phyloP scores from a whole-genome alignment of 1,140 invertebrate species.

The Trialeurodes vaporariorum region DNA sequence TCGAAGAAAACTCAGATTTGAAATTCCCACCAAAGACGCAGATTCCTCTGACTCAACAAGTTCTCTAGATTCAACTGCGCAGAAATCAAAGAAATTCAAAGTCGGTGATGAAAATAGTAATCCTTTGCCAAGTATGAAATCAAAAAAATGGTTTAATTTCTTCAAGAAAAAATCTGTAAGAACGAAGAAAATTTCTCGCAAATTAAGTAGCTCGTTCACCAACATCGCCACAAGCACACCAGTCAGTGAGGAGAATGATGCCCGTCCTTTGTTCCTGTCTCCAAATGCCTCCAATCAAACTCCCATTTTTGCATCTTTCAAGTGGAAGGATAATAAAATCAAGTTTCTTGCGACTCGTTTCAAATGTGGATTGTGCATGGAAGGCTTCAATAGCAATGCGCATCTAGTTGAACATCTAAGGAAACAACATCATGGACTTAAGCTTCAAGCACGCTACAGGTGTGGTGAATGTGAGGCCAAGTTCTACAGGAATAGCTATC shows the following conservation, averaged over 20 bases:
- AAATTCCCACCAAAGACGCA: slow-evolving; percentile 23
- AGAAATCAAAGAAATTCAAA: slow-evolving; percentile 18
- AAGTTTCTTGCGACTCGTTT: slow-evolving; percentile 14
- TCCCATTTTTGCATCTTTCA: neutral
- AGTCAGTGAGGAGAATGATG: neutral
- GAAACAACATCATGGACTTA: slow-evolving; percentile 21
- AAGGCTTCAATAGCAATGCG: slow-evolving; percentile 23
- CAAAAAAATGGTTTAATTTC: slow-evolving; percentile 3
- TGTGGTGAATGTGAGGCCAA: slow-evolving; percentile 29
- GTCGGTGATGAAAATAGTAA: slow-evolving; percentile 7
- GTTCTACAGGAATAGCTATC: slow-evolving; percentile 28
- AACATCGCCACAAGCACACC: neutral
- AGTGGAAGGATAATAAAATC: neutral
- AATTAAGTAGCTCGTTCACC: neutral
- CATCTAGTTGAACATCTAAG: slow-evolving; percentile 23
- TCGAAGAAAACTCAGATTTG: slow-evolving; percentile 23
- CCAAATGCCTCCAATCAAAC: neutral
- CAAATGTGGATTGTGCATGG: slow-evolving; percentile 25
- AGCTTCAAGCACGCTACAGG: slow-evolving; percentile 23
- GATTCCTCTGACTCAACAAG: slow-evolving; percentile 5
- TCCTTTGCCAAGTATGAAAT: slow-evolving; percentile 12
- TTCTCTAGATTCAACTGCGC: slow-evolving; percentile 4
- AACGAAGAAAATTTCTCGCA: neutral
- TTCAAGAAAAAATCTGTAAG: slow-evolving; percentile 8
- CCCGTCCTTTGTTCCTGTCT: neutral